A percentile compares a stretch with the other conserved stretches of the same genome.
Conservation (phyloP, 2,113 vertebrate genomes). For the Crotophaga sulcirostris region DNA sequence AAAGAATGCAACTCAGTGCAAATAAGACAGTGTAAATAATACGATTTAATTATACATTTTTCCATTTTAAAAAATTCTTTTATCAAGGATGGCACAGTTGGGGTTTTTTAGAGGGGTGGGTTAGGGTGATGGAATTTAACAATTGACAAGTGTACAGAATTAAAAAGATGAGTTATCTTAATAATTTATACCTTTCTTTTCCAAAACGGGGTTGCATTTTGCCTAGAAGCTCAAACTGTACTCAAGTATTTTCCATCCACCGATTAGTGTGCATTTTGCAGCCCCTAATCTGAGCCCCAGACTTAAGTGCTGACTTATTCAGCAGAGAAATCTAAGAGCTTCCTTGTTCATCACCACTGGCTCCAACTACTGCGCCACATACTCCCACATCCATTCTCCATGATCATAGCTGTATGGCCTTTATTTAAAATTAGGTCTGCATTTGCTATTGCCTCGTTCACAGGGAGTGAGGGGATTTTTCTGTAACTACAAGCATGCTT, state of each 20-base stretch:
- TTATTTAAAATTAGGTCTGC: background rate
- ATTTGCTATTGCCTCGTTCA: background rate
- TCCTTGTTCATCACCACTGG: background rate
- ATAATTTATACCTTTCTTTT: background rate
- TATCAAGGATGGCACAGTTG: background rate
- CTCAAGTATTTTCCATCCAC: background rate
- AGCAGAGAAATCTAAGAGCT: background rate
- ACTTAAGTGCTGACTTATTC: background rate
- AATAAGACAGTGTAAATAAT: background rate
- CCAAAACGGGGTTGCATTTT: background rate
- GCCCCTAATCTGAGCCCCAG: background rate
- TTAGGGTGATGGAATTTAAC: background rate
- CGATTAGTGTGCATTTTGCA: background rate
- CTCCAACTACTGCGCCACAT: background rate
- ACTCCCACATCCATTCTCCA: background rate
- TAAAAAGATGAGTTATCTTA: background rate
- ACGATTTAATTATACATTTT: background rate
- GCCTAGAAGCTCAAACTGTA: background rate
- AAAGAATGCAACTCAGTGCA: background rate
- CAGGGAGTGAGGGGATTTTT: background rate
- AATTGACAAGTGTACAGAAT: background rate
- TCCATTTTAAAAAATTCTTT: background rate
- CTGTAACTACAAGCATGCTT: background rate
- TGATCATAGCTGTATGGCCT: background rate
- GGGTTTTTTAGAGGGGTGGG: fast-evolving